Evolutionary conservation across 2,888 invertebrate species (phyloP).

Genomic region (Rhyacophila evoluta): DNA sequence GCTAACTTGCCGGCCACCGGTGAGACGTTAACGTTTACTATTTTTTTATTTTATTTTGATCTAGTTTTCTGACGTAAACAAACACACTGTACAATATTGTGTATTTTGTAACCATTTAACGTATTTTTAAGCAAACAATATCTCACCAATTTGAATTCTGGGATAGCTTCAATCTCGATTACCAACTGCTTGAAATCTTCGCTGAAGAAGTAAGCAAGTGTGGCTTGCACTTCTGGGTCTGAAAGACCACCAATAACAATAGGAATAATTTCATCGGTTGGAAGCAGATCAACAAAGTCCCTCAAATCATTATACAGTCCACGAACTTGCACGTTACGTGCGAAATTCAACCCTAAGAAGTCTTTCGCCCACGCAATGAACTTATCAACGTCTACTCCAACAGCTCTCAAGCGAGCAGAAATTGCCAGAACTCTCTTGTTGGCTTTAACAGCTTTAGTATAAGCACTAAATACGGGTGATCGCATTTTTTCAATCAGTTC

Average conservation of each 20-base stretch:
- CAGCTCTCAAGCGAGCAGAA: not conserved
- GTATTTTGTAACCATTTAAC: not conserved
- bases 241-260: not conserved
- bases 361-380: not conserved
- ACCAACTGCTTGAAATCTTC: not conserved
- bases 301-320: not conserved
- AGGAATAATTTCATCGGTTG: not conserved
- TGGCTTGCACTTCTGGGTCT: conserved; percentile 17
- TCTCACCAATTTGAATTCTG: conserved; percentile 25
- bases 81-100: too few relatives aligned
- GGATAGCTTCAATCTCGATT: conserved; percentile 23
- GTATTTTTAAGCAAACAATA: not conserved
- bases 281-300: conserved; percentile 17
- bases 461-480: conserved; percentile 20
- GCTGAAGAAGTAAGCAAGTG: conserved; percentile 9
- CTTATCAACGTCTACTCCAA: not conserved
- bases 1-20: too few relatives aligned
- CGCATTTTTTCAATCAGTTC: conserved; percentile 7
- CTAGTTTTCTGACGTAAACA: too few relatives aligned
- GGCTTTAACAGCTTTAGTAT: not conserved
- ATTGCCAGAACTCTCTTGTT: not conserved
- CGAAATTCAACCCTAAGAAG: not conserved
- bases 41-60: too few relatives aligned
- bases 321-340: not conserved
- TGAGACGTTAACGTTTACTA: too few relatives aligned